Base-by-base conservation (phyloP, 2,797 vertebrate species). In the Pseudochaenichthys georgianus region DNA sequence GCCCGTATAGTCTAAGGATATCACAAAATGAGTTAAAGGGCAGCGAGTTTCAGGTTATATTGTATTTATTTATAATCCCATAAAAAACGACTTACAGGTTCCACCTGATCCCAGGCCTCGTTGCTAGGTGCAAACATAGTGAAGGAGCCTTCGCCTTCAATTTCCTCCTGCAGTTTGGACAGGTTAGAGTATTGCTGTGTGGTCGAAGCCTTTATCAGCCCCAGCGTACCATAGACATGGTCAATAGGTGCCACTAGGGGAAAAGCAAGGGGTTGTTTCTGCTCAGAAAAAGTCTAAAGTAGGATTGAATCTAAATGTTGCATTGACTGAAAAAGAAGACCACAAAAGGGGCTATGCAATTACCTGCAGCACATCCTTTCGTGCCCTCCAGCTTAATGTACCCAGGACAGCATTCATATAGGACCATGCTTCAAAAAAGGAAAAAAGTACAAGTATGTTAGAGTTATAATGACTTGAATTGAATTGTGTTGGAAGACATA, bases 361-460 rank as follows among this genome's bases (percentile, higher is more conserved):
- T 92, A 99, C 98, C 98, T 95, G 97, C 98, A 81, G 98, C 96
- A 64, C 98, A 99, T 80, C 98, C 98, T 86, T 46, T 95, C 21
- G 54, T 94, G 50, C 95, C 96, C 11, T 98, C 96, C 91, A 99
- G 92, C 82, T 90, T 95, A 94, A 97, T 98, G 85, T 99, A 99
- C 10, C 98, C 98, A 68, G 98, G 98, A 70, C 98, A 99, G 76
- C 98, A 99, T 88, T 99, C 98, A 73, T 98, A 99, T 28, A 98
- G 61, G 13, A 98, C 92, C 41, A 91, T 83, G 59, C 98, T 99
- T 88, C 23, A 48, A 59, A 54, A 70, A 69, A 13, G 60, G 41
- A 9, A 13, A 69, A 51, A 42, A 53, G 8, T 1, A 79, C 7
- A 63, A 31, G 46, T 5, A 53, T 1, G 9, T 68, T 4, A 38